Evolutionary conservation across 2,888 invertebrate species (phyloP).

Genomic region (Noctua pronuba): DNA sequence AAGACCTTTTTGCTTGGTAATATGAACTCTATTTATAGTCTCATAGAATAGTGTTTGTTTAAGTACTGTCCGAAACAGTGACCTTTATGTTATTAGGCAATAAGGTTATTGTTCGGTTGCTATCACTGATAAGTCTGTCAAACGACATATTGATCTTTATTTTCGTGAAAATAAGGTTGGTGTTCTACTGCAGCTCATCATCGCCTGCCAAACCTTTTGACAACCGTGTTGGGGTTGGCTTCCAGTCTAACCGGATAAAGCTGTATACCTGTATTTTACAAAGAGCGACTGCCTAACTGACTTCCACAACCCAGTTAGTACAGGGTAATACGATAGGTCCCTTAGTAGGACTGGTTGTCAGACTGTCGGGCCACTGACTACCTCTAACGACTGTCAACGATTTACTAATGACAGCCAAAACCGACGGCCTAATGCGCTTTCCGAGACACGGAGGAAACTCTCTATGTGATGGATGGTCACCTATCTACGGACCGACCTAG

Average conservation of each 20-base stretch:
- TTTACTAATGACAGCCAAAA: neutral
- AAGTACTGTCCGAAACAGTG: neutral
- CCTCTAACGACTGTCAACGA: neutral
- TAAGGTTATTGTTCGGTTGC: neutral
- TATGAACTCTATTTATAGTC: neutral
- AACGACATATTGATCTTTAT: neutral
- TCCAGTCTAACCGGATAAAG: neutral
- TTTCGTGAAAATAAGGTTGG: neutral
- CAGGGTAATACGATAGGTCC: neutral
- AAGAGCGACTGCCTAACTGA: neutral
- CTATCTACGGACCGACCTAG: neutral
- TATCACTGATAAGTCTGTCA: neutral
- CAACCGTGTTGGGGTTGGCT: neutral
- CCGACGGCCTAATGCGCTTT: neutral
- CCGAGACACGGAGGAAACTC: neutral
- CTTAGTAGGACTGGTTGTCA: neutral
- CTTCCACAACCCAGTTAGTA: neutral
- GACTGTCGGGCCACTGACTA: neutral
- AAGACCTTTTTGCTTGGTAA: slow-evolving; percentile 13
- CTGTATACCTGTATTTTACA: neutral
- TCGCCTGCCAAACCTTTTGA: accelerated
- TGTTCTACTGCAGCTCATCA: neutral
- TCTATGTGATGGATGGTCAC: neutral
- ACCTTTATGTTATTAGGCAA: too few relatives aligned
- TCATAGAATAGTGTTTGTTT: neutral